These are phyloP conservation scores for Epinephelus lanceolatus DNA, from an alignment of 2,113 vertebrate species.

Conservation along the genomic window DNA sequence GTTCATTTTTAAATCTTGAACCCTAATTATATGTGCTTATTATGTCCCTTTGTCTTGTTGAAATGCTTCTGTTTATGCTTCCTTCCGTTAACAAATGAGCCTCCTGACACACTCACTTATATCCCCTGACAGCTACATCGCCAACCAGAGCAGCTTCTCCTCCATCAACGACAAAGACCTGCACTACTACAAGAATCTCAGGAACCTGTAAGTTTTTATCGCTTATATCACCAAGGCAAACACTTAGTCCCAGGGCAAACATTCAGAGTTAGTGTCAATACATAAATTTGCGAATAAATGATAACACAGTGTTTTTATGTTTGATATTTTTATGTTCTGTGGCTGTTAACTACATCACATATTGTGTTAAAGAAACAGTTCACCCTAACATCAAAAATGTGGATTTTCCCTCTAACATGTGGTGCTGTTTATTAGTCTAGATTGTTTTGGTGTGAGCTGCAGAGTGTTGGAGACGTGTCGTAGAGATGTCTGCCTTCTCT, in stretches of 20 bases:
- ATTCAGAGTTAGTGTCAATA: neutral
- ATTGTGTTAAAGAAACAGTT: neutral
- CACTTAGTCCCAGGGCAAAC: neutral
- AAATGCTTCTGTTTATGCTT: slow-evolving; percentile 43
- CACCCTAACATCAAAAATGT: too few relatives aligned
- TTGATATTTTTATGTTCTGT: neutral
- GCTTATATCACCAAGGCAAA: slow-evolving; percentile 11
- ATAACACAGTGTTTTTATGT: neutral
- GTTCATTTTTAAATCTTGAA: slow-evolving; percentile 26
- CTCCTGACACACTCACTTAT: slow-evolving; percentile 59
- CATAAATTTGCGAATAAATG: neutral
- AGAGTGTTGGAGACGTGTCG: too few relatives aligned
- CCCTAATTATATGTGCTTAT: slow-evolving; percentile 29
- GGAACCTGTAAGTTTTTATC: slow-evolving; percentile 93
- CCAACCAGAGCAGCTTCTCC: slow-evolving; percentile 92
- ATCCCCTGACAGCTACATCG: slow-evolving; percentile 91
- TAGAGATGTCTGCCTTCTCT: too few relatives aligned
- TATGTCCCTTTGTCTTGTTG: slow-evolving; percentile 35
- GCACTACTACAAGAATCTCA: slow-evolving; percentile 92
- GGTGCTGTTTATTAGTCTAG: too few relatives aligned
- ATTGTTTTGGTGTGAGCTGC: too few relatives aligned
- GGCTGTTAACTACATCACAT: neutral
- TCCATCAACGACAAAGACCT: slow-evolving; percentile 96
- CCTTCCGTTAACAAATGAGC: slow-evolving; percentile 58
- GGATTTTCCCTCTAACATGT: too few relatives aligned